Base-by-base conservation (phyloP, 1,140 invertebrate genomes). In the Gonatopus flavifemur region DNA sequence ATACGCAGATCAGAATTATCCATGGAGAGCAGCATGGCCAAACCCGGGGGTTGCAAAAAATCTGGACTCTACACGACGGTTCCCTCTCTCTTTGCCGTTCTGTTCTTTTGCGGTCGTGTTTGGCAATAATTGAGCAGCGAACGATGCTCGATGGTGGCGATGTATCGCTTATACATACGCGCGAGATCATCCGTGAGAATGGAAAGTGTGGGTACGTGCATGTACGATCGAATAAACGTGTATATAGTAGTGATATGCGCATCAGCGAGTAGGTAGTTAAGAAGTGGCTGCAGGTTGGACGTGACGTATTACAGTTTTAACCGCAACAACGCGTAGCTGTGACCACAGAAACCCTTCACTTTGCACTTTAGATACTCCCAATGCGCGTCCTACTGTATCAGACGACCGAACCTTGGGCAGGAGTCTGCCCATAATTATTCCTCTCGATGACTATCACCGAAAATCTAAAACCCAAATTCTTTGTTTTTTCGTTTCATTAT, bases 271-370 rank as follows among this genome's bases (percentile, higher is more conserved):
- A 51, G 63, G 61, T 64, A 66, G 70, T 74, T 72, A 67, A 70
- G 69, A 70, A 67, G 66, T 64, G 68, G 62, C 66, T 67, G 60
- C 60, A 59, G 55, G 44, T 61, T 55, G 54, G 57, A 66, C 61
- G 65, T 64, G 64, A 73, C 70, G 70, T 64, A 65, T 74, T 75
- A 72, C 64, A 57, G 59, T 62, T 68, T 69, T 70, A 74, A 75
- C 72, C 71, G 69, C 71, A 74, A 72, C 70, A 71, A 67, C 68
- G 65, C 70, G 61, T 64, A n/a, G n/a, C 59, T 65, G 55, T 61
- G 65, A 75, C 71, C 71, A 59, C 72, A 74, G 59, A 60, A 70
- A 70, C 58, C 65, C 68, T 72, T 68, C 62, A 66, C 64, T 67
- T 56, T 66, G 60, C 66, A 66, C 65, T 64, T 64, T 62, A n/a